Conservation (phyloP, 2,797 vertebrate species). For the Anguilla marmorata region DNA sequence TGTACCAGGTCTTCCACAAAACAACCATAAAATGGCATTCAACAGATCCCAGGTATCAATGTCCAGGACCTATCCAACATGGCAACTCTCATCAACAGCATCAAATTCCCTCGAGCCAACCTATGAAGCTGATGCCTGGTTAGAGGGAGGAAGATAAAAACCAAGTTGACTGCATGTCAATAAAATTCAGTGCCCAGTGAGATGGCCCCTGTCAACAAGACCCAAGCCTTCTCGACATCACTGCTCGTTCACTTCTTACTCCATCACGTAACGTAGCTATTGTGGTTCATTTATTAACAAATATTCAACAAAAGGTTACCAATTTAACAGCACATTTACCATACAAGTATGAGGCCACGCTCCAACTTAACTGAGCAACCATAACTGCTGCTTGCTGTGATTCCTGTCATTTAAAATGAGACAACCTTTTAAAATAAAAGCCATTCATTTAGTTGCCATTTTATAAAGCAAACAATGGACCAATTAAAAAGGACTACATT, state of each 20-base stretch:
- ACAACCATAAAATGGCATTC: not conserved
- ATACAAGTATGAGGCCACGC: not conserved
- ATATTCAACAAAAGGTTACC: not conserved
- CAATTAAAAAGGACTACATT: not conserved
- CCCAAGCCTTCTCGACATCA: not conserved
- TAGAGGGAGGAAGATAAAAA: not conserved
- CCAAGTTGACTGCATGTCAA: not conserved
- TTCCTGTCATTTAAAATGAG: not conserved
- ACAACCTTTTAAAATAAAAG: not conserved
- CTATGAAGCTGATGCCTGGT: not conserved
- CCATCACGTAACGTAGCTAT: not conserved
- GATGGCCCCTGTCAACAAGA: constrained; percentile 1
- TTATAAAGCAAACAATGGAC: not conserved
- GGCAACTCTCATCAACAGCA: not conserved
- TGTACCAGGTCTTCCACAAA: not conserved
- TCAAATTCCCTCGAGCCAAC: not conserved
- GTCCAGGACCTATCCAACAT: not conserved
- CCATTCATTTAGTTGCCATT: not conserved
- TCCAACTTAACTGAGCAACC: not conserved
- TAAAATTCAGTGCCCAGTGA: not conserved
- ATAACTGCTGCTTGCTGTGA: not conserved
- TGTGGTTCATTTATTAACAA: not conserved
- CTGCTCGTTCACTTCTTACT: not conserved
- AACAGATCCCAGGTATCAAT: not conserved
- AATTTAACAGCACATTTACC: not conserved